A percentile compares a stretch with the other conserved stretches of the same genome.
phyloP scores from a whole-genome alignment of 2,888 invertebrate genomes.

The Dascillus cervinus region DNA sequence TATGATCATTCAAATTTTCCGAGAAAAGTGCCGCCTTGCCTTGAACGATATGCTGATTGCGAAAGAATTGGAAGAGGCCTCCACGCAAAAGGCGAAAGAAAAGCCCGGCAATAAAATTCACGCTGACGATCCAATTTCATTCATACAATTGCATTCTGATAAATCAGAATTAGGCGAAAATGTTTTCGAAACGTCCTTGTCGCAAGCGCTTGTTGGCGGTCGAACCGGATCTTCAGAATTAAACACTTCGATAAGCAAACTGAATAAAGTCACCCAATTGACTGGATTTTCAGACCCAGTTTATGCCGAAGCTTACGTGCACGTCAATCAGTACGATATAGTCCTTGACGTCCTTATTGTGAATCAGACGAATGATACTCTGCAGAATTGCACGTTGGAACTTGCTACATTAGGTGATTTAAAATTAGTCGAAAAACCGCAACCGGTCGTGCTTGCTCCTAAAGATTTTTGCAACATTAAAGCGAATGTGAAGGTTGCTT shows the following conservation, averaged over 20 bases:
- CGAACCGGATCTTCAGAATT: constrained; percentile 41
- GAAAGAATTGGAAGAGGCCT: constrained; percentile 64
- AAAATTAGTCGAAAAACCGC: constrained; percentile 96
- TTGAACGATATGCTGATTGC: constrained; percentile 77
- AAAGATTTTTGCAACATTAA: constrained; percentile 97
- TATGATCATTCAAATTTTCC: constrained; percentile 63
- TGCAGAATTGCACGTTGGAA: constrained; percentile 97
- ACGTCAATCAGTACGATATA: constrained; percentile 98
- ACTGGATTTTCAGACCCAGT: constrained; percentile 99
- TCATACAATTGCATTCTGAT: constrained; percentile 65
- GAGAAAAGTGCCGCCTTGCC: constrained; percentile 64
- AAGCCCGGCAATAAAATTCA: constrained; percentile 63
- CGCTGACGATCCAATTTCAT: constrained; percentile 78
- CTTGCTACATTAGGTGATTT: constrained; percentile 96
- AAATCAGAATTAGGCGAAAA: constrained; percentile 57
- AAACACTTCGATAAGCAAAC: constrained; percentile 50
- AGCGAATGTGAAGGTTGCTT: constrained; percentile 98
- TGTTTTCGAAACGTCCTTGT: constrained; percentile 90
- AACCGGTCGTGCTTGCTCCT: constrained; percentile 90
- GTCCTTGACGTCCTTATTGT: constrained; percentile 96
- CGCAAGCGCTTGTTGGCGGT: constrained; percentile 75
- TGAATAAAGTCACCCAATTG: constrained; percentile 80
- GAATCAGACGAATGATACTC: constrained; percentile 95
- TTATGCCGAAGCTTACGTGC: constrained; percentile 99
- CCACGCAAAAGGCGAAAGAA: constrained; percentile 55